phyloP scores from a whole-genome alignment of 2,113 vertebrate genomes.

The Pteropus alecto region DNA sequence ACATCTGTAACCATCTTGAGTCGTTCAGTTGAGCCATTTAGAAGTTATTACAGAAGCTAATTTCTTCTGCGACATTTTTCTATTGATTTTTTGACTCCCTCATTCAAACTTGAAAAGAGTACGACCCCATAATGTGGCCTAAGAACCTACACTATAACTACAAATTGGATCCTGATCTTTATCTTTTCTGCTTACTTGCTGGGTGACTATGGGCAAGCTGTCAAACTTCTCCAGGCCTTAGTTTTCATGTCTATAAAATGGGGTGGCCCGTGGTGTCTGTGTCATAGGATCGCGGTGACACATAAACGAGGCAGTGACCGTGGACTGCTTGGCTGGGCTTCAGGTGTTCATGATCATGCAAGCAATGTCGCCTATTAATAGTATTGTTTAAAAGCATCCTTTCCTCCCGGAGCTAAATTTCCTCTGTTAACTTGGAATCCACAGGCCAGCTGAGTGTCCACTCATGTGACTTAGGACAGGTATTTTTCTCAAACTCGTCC shows the following conservation, averaged over 20 bases:
- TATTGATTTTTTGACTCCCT: slow-evolving; percentile 55
- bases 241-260: neutral
- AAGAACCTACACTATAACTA: neutral
- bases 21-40: slow-evolving; percentile 20
- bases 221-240: neutral
- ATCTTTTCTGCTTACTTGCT: neutral
- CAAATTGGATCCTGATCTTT: neutral
- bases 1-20: slow-evolving; percentile 46
- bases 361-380: neutral
- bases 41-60: slow-evolving; percentile 25
- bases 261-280: neutral
- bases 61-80: slow-evolving; percentile 57
- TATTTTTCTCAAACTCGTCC: neutral
- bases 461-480: neutral
- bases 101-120: slow-evolving; percentile 49
- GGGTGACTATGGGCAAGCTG: neutral
- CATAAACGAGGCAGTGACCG: neutral
- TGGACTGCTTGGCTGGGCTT: neutral
- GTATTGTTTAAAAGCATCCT: neutral
- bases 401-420: neutral
- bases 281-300: neutral
- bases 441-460: neutral
- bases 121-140: slow-evolving; percentile 1
- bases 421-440: neutral
- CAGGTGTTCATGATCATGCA: neutral